Base-by-base conservation (phyloP, 2,113 vertebrate species). In the Syngnathus scovelli region DNA sequence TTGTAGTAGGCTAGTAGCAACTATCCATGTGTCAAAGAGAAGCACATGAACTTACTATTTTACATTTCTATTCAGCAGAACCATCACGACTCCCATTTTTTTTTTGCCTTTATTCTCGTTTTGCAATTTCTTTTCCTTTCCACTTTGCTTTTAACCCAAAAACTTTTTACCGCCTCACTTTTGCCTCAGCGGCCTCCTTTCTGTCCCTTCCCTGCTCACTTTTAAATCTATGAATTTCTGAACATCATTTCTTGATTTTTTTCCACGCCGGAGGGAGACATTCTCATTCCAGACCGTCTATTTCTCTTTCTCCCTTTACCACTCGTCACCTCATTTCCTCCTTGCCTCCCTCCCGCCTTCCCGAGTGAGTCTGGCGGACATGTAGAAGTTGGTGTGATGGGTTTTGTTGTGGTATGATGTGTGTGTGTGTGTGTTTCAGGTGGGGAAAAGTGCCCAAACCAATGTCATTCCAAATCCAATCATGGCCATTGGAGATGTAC, bases 151-250 rank as follows among this genome's bases (percentile, higher is more conserved):
- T 52, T 23, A 23, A 27, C 38, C 68, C 33, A 75, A 71, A 33
- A 74, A 27, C 69, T 49, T 66, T 55, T 69, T 59, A 21, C 59
- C 66, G 39, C 63, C 4, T 33, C 61, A 43, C 15, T 56, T 36
- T 13, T 18, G 48, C n/a, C 13, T 51, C 11, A 27, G 46, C 64
- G 52, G 54, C 59, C 64, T 60, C 71, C 64, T 64, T 75, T 63
- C 75, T 69, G 61, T 65, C 73, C 64, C 52, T 78, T 77, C 75
- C 80, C 80, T 86, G 84, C 88, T 90, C 86, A 86, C 90, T 91
- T 90, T 87, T 76, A 90, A 92, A 91, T 90, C 88, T 89, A 91
- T 91, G 90, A 91, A 90, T 90, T 90, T 92, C 84, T 88, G 84
- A 88, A 91, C 88, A 89, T 90, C 77, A 89, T 92, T 92, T 88